Conservation (phyloP, 1,140 invertebrate species). For the Lysiphlebus fabarum region DNA sequence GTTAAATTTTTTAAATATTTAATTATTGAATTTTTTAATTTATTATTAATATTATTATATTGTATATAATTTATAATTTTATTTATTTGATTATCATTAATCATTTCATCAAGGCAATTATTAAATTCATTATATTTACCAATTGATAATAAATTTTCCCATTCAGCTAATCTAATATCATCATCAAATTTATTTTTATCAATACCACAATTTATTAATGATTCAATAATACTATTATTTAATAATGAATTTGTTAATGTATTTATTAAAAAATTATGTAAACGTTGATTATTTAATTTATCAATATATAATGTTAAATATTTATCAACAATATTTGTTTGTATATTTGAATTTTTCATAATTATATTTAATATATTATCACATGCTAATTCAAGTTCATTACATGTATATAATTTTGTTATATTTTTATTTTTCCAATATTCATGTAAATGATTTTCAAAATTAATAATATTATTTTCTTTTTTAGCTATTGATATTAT, state of each 20-base stretch:
- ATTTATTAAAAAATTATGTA: conserved; percentile 34
- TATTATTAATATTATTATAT: conserved; percentile 34
- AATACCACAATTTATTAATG: conserved; percentile 34
- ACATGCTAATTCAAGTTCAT: conserved; percentile 35
- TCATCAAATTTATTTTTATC: conserved; percentile 33
- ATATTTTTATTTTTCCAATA: conserved; percentile 33
- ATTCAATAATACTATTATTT: conserved; percentile 37
- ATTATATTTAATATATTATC: conserved; percentile 45
- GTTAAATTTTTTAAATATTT: conserved; percentile 51
- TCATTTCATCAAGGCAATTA: conserved; percentile 40
- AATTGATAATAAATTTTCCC: conserved; percentile 40
- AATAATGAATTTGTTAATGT: conserved; percentile 33
- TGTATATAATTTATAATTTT: conserved; percentile 34
- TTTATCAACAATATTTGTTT: conserved; percentile 35
- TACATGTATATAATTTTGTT: conserved; percentile 24
- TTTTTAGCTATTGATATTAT: conserved; percentile 31
- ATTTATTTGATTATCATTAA: conserved; percentile 38
- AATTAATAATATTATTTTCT: conserved; percentile 28
- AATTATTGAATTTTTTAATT: conserved; percentile 50
- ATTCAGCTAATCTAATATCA: conserved; percentile 41
- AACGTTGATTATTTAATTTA: conserved; percentile 37
- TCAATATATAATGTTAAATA: conserved; percentile 38
- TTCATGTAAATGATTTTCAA: conserved; percentile 40
- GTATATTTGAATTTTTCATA: conserved; percentile 35
- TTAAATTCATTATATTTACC: conserved; percentile 39